phyloP scores from a whole-genome alignment of 2,888 invertebrate genomes.

The Sympetrum striolatum region DNA sequence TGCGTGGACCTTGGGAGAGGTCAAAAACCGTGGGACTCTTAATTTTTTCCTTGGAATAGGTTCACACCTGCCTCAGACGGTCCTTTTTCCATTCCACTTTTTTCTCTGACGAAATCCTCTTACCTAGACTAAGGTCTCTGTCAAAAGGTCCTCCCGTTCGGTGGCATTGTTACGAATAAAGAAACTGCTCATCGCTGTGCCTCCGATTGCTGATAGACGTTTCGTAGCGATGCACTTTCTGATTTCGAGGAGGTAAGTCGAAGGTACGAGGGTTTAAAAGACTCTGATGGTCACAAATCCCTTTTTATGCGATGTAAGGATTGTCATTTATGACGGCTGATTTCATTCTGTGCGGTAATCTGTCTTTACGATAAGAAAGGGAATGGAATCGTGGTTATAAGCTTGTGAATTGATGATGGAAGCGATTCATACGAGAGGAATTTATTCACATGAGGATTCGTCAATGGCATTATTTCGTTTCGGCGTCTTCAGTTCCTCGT shows the following conservation, averaged over 20 bases:
- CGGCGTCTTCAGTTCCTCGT: no score
- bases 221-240: background rate
- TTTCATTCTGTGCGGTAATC: no score
- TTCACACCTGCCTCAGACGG: constrained; percentile 12
- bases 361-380: no score
- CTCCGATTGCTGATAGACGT: background rate
- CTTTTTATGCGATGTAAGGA: no score
- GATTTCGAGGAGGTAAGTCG: background rate
- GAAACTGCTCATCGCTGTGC: background rate
- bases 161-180: background rate
- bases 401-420: no score
- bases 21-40: background rate
- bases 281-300: no score
- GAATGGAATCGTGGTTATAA: no score
- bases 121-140: background rate
- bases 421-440: no score
- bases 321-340: no score
- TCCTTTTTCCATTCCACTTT: background rate
- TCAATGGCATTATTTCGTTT: no score
- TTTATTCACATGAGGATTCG: no score
- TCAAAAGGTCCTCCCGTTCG: background rate
- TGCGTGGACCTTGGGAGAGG: background rate
- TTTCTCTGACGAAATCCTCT: background rate
- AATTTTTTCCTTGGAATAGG: background rate
- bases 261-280: background rate